phyloP scores from a whole-genome alignment of 1,140 invertebrate species.

The Heliconius melpomene region DNA sequence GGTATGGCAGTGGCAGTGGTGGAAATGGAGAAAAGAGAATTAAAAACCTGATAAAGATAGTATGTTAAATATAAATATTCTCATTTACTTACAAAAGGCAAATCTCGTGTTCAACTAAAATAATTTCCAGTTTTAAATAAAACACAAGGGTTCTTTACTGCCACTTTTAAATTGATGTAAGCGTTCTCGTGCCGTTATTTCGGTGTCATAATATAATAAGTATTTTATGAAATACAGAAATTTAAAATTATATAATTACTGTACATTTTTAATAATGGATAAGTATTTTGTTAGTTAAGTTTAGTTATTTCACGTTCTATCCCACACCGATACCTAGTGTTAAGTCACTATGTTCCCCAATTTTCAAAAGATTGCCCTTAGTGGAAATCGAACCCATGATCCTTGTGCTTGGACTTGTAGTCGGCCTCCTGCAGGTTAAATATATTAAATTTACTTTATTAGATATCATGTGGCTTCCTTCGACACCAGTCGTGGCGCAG shows the following conservation, averaged over 20 bases:
- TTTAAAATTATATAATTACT: not conserved
- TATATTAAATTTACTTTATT: too few relatives aligned
- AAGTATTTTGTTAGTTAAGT: too few relatives aligned
- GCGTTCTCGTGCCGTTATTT: slow-evolving; percentile 15
- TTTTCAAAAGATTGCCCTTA: too few relatives aligned
- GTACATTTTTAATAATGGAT: not conserved
- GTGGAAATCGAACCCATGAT: too few relatives aligned
- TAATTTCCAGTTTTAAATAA: slow-evolving; percentile 25
- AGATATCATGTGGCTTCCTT: too few relatives aligned
- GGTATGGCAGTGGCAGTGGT: too few relatives aligned
- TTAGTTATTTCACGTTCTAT: too few relatives aligned
- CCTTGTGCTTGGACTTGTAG: too few relatives aligned
- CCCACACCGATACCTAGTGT: too few relatives aligned
- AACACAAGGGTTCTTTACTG: slow-evolving; percentile 18
- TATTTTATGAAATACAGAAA: not conserved
- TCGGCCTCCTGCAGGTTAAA: too few relatives aligned
- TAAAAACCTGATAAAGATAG: not conserved
- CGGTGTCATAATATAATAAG: slow-evolving; percentile 12
- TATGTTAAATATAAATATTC: not conserved
- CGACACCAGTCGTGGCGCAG: too few relatives aligned
- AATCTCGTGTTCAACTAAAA: slow-evolving; percentile 17
- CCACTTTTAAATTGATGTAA: slow-evolving; percentile 27
- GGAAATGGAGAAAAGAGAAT: not conserved
- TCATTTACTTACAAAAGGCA: slow-evolving; percentile 10
- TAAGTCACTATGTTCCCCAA: too few relatives aligned